Evolutionary conservation across 2,888 invertebrate species (phyloP).

Genomic region (Zaprionus bogoriensis): DNA sequence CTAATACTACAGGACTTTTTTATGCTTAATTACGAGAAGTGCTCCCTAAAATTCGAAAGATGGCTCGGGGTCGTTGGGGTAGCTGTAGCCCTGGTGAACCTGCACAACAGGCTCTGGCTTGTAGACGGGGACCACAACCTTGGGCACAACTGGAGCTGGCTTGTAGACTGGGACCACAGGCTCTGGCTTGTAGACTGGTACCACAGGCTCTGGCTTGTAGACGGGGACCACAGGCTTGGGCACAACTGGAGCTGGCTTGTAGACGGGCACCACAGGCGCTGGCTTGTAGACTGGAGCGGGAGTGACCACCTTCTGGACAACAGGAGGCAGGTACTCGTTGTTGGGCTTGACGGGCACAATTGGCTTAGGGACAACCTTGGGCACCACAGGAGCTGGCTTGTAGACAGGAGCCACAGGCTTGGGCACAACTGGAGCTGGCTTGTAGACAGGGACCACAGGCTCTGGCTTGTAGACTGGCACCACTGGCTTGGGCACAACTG

Average conservation of each 20-base stretch:
- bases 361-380: slow-evolving; percentile 16
- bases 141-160: slow-evolving; percentile 6
- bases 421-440: slow-evolving; percentile 9
- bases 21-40: slow-evolving; percentile 45
- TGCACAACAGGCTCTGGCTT: slow-evolving; percentile 20
- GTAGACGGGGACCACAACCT: slow-evolving; percentile 18
- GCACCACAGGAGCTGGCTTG: slow-evolving; percentile 9
- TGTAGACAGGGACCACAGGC: slow-evolving; percentile 14
- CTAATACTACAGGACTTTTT: slow-evolving; percentile 72
- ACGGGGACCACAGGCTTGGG: slow-evolving; percentile 18
- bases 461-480: slow-evolving; percentile 16
- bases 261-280: slow-evolving; percentile 18
- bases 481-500: slow-evolving; percentile 21
- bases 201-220: slow-evolving; percentile 1
- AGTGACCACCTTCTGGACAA: background rate
- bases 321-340: slow-evolving; percentile 24
- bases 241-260: slow-evolving; percentile 11
- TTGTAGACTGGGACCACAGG: slow-evolving; percentile 29
- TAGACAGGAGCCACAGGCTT: slow-evolving; percentile 31
- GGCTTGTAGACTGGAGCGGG: slow-evolving; percentile 17
- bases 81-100: slow-evolving; percentile 65
- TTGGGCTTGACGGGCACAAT: slow-evolving; percentile 19
- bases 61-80: slow-evolving; percentile 79
- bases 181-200: slow-evolving; percentile 3
- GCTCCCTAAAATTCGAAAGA: slow-evolving; percentile 71